Base-by-base conservation (phyloP, 2,888 invertebrate genomes). In the Cepaea hortensis region DNA sequence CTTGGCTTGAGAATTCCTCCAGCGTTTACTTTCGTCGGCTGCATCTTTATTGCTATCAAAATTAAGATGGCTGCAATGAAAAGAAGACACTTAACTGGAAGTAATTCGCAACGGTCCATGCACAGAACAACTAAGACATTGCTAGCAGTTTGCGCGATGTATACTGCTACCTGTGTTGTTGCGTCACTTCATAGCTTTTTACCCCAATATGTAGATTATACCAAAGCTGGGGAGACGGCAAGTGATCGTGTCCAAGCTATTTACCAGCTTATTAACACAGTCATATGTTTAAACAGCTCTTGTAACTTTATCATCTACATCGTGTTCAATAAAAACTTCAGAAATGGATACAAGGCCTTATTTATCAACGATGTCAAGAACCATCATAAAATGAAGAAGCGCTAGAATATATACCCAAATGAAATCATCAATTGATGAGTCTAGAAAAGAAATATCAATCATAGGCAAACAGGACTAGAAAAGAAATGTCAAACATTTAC, bases 281-380 rank as follows among this genome's bases (percentile, higher is more conserved):
- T 68, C 3, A 15, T 70, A 9, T 80, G 85, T 46, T 2, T 85
- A 18, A 85, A 85, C 62, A 61, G 85, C n/a, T 85, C 85, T 2
- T 81, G 73, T 35, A 85, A 85, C n/a, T 85, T 85, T 61, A 61
- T 85, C 6, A 50, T 85, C 72, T 85, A 85, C 70, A 70, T 82
- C 9, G 72, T 50, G 50, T n/a, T 72, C 20, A 82, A 82, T 20
- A 82, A 72, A 35, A 82, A 72, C 20, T 85, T 81, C 62, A 20
- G 81, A n/a, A 80, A 85, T 11, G 80, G 72, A 6, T 80, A 80
- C 20, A 85, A 73, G 20, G 35, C 23, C 15, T 48, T 84, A 35
- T 84, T 84, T 50, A 15, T 50, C 11, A 50, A 55, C 70, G 6
- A 48, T 65, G 15, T 6, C n/a, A 61, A 80, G 6, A 20, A 6